Conservation (phyloP, 2,797 vertebrate genomes). For the Galaxias olidus region DNA sequence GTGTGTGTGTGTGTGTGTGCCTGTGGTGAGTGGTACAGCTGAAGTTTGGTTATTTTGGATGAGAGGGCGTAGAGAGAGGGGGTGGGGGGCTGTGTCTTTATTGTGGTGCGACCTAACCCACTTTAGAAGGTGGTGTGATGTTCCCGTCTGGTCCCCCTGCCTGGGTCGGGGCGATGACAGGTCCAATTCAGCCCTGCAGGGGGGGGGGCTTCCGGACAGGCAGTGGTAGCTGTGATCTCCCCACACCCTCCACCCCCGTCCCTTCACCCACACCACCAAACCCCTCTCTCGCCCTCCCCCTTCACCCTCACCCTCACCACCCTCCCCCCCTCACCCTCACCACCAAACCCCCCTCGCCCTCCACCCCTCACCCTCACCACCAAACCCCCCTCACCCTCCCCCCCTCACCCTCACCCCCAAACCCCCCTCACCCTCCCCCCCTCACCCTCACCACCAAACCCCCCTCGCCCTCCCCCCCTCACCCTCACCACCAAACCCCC, state of each 20-base stretch:
- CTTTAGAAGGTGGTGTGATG: conserved; percentile 76
- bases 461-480: too few relatives aligned
- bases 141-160: conserved; percentile 66
- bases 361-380: too few relatives aligned
- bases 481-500: too few relatives aligned
- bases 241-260: conserved; percentile 1
- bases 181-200: conserved; percentile 42
- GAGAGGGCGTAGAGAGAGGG: conserved; percentile 43
- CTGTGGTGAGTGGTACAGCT: neutral
- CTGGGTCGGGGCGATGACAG: conserved; percentile 58
- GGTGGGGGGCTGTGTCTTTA: conserved; percentile 51
- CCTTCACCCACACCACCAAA: too few relatives aligned
- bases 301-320: conserved; percentile 3
- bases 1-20: conserved; percentile 14
- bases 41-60: conserved; percentile 36
- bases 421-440: too few relatives aligned
- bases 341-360: accelerated
- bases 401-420: too few relatives aligned
- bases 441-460: too few relatives aligned
- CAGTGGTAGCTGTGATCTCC: neutral
- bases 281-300: too few relatives aligned
- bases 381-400: too few relatives aligned
- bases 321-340: neutral
- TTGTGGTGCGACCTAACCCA: conserved; percentile 75
- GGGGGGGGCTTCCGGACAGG: neutral